phyloP scores from a whole-genome alignment of 2,797 vertebrate genomes.

The Brachymystax lenok region DNA sequence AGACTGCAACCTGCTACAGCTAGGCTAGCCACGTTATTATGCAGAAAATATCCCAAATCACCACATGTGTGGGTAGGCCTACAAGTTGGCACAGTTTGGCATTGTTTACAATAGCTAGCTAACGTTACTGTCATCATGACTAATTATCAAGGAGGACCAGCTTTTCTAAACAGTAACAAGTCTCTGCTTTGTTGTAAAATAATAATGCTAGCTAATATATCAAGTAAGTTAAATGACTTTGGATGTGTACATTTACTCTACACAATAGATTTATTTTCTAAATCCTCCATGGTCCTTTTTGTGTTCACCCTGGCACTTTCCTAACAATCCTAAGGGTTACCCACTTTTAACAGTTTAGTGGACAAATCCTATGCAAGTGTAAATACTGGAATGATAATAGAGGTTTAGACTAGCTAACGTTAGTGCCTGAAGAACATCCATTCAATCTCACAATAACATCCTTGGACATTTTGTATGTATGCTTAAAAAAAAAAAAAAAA shows the following conservation, averaged over 20 bases:
- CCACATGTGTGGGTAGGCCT: not conserved
- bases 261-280: not conserved
- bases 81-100: not conserved
- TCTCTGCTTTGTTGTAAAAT: not conserved
- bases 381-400: conserved; percentile 56
- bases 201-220: not conserved
- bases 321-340: not conserved
- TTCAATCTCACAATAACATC: not conserved
- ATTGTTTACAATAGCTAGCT: too few species aligned
- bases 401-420: not conserved
- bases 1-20: not conserved
- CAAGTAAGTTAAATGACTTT: not conserved
- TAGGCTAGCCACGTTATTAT: not conserved
- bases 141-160: not conserved
- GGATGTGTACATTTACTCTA: not conserved
- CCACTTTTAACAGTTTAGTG: not conserved
- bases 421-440: not conserved
- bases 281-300: not conserved
- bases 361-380: conserved; percentile 11
- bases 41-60: not conserved
- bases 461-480: not conserved
- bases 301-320: not conserved
- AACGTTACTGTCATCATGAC: too few species aligned
- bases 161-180: not conserved
- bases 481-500: not conserved